Base-by-base conservation (phyloP, 2,797 vertebrate genomes). In the Sebastes goodei region DNA sequence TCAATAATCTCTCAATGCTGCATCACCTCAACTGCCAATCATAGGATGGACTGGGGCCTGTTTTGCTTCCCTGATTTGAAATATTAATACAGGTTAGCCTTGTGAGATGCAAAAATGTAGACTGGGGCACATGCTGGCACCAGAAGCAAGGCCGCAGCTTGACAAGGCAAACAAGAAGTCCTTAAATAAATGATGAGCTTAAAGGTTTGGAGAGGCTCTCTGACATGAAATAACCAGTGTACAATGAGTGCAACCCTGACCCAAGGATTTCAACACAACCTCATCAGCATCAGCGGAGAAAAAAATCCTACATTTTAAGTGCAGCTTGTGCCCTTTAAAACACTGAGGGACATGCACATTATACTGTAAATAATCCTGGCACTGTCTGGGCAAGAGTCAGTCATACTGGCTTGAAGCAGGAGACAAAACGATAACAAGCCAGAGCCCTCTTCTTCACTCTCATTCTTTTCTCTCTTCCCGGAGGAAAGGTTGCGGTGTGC, bases 71-170 rank as follows among this genome's bases (percentile, higher is more conserved):
- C 85, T 91, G 84, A 90, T 94, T 90, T 96, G 86, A 96, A 96
- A 96, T 96, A 96, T 96, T 96, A 93, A 96, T 96, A 94, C 81
- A 80, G 87, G 91, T 93, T 95, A 94, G 93, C 94, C 95, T 95
- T 96, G 95, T 86, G 94, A 95, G 93, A 95, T 94, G 94, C 92
- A 94, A 92, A 95, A 93, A 92, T 86, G 85, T 87, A 93, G 93
- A 95, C 92, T 74, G 86, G 89, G 88, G 89, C 92, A 90, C 89
- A 92, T 32, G 76, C 92, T 92, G 86, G 89, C 85, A 94, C 91
- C 91, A 91, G 85, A 90, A 94, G 93, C 94, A 96, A 96, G 95
- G 96, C 94, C 94, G 74, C 91, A 93, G 92, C 91, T 94, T 95
- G 94, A 96, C 94, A 95, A 95, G 91, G 89, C 94, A 93, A 95